A percentile compares a stretch with the other conserved stretches of the same genome.
Conservation (phyloP, 2,797 vertebrate genomes). For the Danio jaintianensis region DNA sequence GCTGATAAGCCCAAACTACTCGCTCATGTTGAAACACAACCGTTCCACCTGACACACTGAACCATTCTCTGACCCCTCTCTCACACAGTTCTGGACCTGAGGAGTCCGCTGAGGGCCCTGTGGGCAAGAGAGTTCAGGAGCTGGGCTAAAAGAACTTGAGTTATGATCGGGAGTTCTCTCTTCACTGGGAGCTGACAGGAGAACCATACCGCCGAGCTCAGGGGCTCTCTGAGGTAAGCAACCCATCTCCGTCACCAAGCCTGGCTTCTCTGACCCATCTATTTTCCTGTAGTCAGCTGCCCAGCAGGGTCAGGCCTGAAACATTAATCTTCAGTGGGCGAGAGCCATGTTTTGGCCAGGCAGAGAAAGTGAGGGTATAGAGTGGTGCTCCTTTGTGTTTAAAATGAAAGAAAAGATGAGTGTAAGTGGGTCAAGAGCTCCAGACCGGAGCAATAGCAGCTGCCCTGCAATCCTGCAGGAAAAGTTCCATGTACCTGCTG, state of each 20-base stretch:
- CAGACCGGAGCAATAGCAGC: slow-evolving; percentile 80
- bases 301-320: slow-evolving; percentile 77
- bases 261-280: slow-evolving; percentile 51
- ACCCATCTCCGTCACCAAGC: slow-evolving; percentile 48
- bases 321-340: slow-evolving; percentile 79
- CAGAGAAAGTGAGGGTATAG: slow-evolving; percentile 57
- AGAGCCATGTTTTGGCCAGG: slow-evolving; percentile 34
- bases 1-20: slow-evolving; percentile 83
- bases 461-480: slow-evolving; percentile 74
- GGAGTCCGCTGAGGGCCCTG: slow-evolving; percentile 55
- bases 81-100: slow-evolving; percentile 77
- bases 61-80: slow-evolving; percentile 78
- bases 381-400: slow-evolving; percentile 57
- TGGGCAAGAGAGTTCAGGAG: slow-evolving; percentile 63
- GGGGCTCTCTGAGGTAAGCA: slow-evolving; percentile 68
- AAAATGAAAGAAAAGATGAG: slow-evolving; percentile 70
- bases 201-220: slow-evolving; percentile 57
- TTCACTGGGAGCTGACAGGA: slow-evolving; percentile 51
- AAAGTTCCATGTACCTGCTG: slow-evolving; percentile 50
- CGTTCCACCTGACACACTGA: slow-evolving; percentile 79
- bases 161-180: slow-evolving; percentile 69
- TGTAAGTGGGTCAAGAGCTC: slow-evolving; percentile 83
- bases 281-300: slow-evolving; percentile 65
- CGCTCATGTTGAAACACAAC: slow-evolving; percentile 80
- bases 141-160: slow-evolving; percentile 71